phyloP scores from a whole-genome alignment of 2,888 invertebrate species.

The Rotaria socialis region DNA sequence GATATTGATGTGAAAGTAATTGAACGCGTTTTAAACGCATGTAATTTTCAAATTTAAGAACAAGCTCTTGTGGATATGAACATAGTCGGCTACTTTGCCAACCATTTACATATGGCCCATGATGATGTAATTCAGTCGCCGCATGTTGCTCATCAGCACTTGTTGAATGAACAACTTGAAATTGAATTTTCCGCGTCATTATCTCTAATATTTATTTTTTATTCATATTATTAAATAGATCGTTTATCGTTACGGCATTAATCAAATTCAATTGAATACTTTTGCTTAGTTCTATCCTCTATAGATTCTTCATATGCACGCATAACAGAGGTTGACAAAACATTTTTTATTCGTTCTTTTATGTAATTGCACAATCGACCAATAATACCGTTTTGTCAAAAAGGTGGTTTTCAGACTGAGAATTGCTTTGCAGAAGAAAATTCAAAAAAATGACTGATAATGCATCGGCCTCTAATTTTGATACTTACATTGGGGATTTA shows the following conservation, averaged over 20 bases:
- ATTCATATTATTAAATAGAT: neutral
- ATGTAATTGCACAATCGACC: slow-evolving; percentile 15
- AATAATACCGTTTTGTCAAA: slow-evolving; percentile 13
- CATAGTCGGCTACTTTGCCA: slow-evolving; percentile 71
- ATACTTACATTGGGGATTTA: slow-evolving; percentile 2
- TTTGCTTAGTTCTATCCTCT: slow-evolving; percentile 5
- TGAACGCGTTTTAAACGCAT: slow-evolving; percentile 79
- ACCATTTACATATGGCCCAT: slow-evolving; percentile 82
- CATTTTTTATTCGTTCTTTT: slow-evolving; percentile 2
- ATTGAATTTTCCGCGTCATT: slow-evolving; percentile 79
- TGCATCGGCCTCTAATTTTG: slow-evolving; percentile 3
- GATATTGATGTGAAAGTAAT: slow-evolving; percentile 81
- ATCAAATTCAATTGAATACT: neutral
- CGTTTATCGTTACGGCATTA: neutral
- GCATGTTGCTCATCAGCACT: slow-evolving; percentile 82
- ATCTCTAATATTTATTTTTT: neutral
- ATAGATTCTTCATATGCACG: neutral
- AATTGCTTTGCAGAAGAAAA: neutral
- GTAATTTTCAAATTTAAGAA: slow-evolving; percentile 72
- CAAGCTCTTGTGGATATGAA: slow-evolving; percentile 78
- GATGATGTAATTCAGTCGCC: slow-evolving; percentile 78
- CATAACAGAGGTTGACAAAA: neutral
- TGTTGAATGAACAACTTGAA: slow-evolving; percentile 73
- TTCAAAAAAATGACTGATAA: neutral
- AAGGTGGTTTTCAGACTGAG: neutral